phyloP scores from a whole-genome alignment of 2,888 invertebrate species.

The Onchidella celtica region DNA sequence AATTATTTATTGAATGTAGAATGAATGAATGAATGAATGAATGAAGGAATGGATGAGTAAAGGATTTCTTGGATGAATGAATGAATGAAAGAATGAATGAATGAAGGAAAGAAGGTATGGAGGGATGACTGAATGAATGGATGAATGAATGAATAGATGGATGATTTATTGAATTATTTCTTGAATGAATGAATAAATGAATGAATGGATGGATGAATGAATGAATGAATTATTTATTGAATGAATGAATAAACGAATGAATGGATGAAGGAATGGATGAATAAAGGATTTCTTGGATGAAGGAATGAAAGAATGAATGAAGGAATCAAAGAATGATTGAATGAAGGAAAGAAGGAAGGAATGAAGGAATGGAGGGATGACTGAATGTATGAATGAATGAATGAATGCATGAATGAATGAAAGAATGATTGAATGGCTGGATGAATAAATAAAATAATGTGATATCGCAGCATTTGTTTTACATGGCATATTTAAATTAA shows the following conservation, averaged over 20 bases:
- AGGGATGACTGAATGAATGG: neutral
- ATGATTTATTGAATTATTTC: neutral
- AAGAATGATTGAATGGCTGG: no score
- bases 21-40: no score
- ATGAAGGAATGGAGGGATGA: neutral
- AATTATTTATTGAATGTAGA: no score
- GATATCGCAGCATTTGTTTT: no score
- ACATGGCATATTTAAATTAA: no score
- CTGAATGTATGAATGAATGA: neutral
- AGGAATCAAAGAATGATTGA: neutral
- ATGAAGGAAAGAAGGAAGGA: conserved; percentile 1
- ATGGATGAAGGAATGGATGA: conserved; percentile 19
- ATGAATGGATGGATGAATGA: neutral
- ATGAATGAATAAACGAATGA: neutral
- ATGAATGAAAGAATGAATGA: no score
- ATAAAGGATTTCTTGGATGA: neutral
- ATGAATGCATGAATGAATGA: neutral
- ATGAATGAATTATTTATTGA: neutral
- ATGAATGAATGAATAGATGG: neutral
- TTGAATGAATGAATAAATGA: conserved; percentile 3
- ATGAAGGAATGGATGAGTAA: no score
- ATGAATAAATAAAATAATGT: no score
- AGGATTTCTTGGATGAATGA: no score
- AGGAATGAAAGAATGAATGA: conserved; percentile 3
- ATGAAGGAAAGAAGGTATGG: no score